Conservation (phyloP, 1,140 invertebrate genomes). For the Helicoverpa zea region DNA sequence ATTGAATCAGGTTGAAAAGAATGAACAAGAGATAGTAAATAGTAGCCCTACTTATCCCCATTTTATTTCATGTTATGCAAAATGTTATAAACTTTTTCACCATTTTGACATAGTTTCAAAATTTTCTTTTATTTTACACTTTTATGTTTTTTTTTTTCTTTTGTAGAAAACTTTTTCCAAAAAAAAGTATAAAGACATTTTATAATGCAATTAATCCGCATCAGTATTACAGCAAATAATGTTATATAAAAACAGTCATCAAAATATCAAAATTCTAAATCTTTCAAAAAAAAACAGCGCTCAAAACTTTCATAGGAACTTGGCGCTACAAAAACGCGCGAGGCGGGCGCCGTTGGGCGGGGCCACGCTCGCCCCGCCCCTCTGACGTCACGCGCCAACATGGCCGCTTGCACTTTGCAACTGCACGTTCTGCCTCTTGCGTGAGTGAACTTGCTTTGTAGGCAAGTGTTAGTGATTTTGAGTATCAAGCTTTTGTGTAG, state of each 20-base stretch:
- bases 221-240: background rate
- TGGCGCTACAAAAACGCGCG: conserved; percentile 44
- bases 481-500: background rate
- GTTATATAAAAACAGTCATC: background rate
- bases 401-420: conserved; percentile 72
- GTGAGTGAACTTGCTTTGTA: conserved; percentile 15
- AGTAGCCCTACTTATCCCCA: no score
- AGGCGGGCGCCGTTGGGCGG: conserved; percentile 55
- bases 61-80: no score
- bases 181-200: no score
- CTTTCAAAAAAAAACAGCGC: conserved; percentile 20
- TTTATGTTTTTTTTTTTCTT: no score
- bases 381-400: conserved; percentile 71
- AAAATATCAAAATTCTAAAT: background rate
- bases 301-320: conserved; percentile 25
- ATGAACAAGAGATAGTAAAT: no score
- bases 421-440: conserved; percentile 39
- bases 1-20: no score
- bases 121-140: no score
- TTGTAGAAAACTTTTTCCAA: no score
- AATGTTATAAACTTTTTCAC: no score
- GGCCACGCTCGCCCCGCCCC: conserved; percentile 67
- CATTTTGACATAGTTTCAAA: no score
- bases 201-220: no score
- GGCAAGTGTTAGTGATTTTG: background rate